Conservation (phyloP, 2,888 invertebrate species). For the Sylvicola fuscatus region DNA sequence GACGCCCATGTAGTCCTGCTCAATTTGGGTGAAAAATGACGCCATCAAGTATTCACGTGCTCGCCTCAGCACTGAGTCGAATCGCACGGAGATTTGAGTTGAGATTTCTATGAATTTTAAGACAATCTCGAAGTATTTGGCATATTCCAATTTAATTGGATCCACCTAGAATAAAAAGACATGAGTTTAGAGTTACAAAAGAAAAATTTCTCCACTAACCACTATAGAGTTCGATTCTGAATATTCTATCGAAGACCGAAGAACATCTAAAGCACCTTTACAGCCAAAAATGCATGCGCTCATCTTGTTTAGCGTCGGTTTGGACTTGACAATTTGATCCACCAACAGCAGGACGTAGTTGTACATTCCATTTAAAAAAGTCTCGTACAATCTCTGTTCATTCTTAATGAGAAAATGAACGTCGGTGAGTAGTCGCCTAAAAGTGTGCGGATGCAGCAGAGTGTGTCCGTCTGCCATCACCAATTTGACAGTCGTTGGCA, state of each 20-base stretch:
- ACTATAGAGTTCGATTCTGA: no score
- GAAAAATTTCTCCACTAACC: no score
- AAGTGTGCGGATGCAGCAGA: constrained; percentile 17
- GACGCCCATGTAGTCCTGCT: constrained; percentile 8
- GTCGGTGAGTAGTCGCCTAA: constrained; percentile 4
- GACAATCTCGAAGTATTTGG: no score
- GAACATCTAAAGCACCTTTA: background rate
- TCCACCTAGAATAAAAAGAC: no score
- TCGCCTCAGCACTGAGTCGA: constrained; percentile 8
- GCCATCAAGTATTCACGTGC: constrained; percentile 7
- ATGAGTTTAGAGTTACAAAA: no score
- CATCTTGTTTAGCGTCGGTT: constrained; percentile 2
- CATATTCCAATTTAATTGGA: no score
- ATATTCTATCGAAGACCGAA: background rate
- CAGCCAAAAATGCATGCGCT: background rate
- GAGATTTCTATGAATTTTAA: no score
- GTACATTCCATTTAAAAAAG: constrained; percentile 5
- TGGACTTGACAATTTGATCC: constrained; percentile 4
- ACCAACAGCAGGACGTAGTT: constrained; percentile 6
- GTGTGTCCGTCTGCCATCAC: constrained; percentile 27
- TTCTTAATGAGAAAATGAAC: constrained; percentile 5
- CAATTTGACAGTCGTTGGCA: constrained; percentile 27
- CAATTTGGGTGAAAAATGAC: constrained; percentile 6
- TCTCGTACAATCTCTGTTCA: constrained; percentile 5
- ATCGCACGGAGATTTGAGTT: constrained; percentile 2